phyloP scores from a whole-genome alignment of 1,140 invertebrate species.

The Lycorma delicatula region DNA sequence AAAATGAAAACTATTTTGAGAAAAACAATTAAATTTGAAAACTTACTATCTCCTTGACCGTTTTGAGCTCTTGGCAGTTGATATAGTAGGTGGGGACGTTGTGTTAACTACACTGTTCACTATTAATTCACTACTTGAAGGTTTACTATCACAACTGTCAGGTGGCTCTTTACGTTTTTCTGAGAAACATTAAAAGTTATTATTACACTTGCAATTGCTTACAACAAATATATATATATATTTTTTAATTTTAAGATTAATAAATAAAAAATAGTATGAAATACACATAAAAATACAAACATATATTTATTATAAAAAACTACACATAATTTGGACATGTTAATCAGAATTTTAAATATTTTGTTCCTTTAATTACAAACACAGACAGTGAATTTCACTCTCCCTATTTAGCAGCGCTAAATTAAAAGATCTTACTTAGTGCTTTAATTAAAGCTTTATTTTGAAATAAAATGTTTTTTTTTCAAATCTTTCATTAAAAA shows the following conservation, averaged over 20 bases:
- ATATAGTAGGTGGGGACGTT: constrained; percentile 44
- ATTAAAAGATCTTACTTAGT: too few relatives aligned
- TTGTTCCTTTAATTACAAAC: too few relatives aligned
- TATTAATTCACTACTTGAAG: constrained; percentile 49
- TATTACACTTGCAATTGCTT: constrained; percentile 3
- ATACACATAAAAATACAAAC: neutral
- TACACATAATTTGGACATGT: too few relatives aligned
- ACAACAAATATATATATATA: neutral
- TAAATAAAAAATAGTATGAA: neutral
- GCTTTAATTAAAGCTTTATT: too few relatives aligned
- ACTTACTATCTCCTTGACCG: constrained; percentile 71
- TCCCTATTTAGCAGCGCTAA: too few relatives aligned
- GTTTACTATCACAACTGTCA: constrained; percentile 63
- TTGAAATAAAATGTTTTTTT: too few relatives aligned
- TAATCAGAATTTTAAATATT: too few relatives aligned
- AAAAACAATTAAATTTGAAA: constrained; percentile 23
- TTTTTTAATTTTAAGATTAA: constrained; percentile 2
- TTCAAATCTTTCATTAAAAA: too few relatives aligned
- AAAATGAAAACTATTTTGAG: neutral
- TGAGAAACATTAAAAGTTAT: constrained; percentile 40
- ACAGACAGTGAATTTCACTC: too few relatives aligned
- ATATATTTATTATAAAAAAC: neutral
- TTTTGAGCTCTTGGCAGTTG: constrained; percentile 52
- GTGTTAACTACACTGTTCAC: constrained; percentile 41
- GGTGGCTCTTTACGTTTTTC: constrained; percentile 83